A percentile compares a stretch with the other conserved stretches of the same genome.
phyloP scores from a whole-genome alignment of 2,888 invertebrate genomes.

The Drosophila colorata region DNA sequence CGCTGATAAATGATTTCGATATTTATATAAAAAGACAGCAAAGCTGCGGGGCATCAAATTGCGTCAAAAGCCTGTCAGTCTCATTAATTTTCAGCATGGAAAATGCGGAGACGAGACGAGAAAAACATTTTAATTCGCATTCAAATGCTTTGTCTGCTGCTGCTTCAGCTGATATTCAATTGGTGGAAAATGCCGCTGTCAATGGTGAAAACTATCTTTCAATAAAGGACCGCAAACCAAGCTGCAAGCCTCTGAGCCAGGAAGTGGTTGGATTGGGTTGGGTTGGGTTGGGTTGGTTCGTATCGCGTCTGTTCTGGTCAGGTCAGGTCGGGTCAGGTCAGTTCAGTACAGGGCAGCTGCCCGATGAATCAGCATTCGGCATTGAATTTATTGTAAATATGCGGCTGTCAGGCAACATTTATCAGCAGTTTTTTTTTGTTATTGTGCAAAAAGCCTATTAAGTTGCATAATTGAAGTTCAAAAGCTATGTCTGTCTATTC shows the following conservation, averaged over 20 bases:
- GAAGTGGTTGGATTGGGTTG: conserved; percentile 45
- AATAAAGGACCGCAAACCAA: conserved; percentile 51
- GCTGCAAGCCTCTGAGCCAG: conserved; percentile 46
- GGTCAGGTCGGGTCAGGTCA: conserved; percentile 7
- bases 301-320: conserved; percentile 2
- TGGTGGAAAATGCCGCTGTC: conserved; percentile 76
- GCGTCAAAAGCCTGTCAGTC: conserved; percentile 80
- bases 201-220: conserved; percentile 73
- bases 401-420: conserved; percentile 55
- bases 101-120: conserved; percentile 34
- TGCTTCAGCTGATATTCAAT: conserved; percentile 72
- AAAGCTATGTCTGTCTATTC: conserved; percentile 5
- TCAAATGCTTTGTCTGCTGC: conserved; percentile 63
- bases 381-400: conserved; percentile 64
- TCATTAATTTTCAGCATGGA: conserved; percentile 72
- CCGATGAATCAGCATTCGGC: conserved; percentile 71
- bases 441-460: conserved; percentile 29
- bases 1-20: conserved; percentile 76
- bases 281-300: background rate
- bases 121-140: conserved; percentile 66
- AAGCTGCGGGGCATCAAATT: conserved; percentile 77
- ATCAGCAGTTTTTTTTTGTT: conserved; percentile 56
- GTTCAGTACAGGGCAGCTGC: conserved; percentile 11
- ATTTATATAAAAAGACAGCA: conserved; percentile 48
- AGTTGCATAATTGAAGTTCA: conserved; percentile 40